Evolutionary conservation across 2,797 vertebrate species (phyloP).

Genomic region (Loriculus beryllinus): DNA sequence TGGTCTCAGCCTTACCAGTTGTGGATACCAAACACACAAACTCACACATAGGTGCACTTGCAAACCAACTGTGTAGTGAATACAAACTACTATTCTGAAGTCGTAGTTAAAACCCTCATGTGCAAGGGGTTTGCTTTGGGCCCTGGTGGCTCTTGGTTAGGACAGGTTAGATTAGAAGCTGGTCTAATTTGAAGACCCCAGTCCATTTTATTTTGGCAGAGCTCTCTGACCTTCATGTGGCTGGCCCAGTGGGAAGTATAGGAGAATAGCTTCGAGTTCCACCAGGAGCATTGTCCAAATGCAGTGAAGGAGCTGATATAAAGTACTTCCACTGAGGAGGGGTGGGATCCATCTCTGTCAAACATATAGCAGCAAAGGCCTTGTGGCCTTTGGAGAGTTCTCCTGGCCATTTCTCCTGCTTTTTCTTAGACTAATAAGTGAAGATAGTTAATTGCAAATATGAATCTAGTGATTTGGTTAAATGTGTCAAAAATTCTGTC

Average conservation of each 20-base stretch:
- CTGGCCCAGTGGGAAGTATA: background rate
- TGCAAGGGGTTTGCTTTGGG: background rate
- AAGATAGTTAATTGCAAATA: background rate
- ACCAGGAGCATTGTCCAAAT: background rate
- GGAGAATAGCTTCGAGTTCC: background rate
- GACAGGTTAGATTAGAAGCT: background rate
- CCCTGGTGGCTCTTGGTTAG: background rate
- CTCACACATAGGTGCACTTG: background rate
- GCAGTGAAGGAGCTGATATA: background rate
- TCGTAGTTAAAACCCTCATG: background rate
- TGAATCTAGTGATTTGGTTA: background rate
- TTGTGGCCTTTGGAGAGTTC: background rate
- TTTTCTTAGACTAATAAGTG: background rate
- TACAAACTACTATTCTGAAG: background rate
- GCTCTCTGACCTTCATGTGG: background rate
- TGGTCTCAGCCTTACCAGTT: background rate
- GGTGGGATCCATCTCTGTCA: background rate
- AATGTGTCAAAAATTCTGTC: background rate
- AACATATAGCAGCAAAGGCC: rapidly evolving
- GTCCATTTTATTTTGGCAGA: background rate
- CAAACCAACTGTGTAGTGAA: background rate
- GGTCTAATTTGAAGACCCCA: background rate
- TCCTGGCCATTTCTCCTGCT: background rate
- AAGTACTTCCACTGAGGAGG: background rate
- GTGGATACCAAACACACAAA: background rate